Evolutionary conservation across 2,113 vertebrate species (phyloP).

Genomic region (Apodemus sylvaticus): DNA sequence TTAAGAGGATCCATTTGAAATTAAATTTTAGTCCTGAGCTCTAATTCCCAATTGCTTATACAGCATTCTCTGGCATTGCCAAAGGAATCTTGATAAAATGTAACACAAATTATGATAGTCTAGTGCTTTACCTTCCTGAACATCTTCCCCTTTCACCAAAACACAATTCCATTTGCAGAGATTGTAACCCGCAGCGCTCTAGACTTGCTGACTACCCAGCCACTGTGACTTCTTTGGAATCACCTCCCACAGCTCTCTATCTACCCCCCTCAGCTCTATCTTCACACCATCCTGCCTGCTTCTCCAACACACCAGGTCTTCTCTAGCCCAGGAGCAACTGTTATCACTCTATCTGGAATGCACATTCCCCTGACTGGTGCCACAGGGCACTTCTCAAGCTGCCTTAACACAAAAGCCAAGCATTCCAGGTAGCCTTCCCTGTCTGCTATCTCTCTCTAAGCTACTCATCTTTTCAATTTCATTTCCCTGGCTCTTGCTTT

Average conservation of each 20-base stretch:
- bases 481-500: neutral
- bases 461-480: neutral
- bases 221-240: neutral
- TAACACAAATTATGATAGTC: neutral
- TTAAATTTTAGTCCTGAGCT: neutral
- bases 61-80: neutral
- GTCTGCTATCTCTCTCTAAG: neutral
- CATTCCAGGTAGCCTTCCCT: neutral
- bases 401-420: neutral
- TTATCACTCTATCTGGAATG: neutral
- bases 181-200: neutral
- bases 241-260: neutral
- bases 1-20: neutral
- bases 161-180: neutral
- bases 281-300: neutral
- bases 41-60: neutral
- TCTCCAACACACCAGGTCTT: neutral
- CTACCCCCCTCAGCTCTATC: neutral
- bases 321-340: neutral
- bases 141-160: neutral
- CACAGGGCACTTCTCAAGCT: neutral
- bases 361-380: neutral
- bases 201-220: neutral
- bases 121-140: neutral
- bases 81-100: slow-evolving; percentile 28